Conservation (phyloP, 2,113 vertebrate species). For the Struthidea cinerea region DNA sequence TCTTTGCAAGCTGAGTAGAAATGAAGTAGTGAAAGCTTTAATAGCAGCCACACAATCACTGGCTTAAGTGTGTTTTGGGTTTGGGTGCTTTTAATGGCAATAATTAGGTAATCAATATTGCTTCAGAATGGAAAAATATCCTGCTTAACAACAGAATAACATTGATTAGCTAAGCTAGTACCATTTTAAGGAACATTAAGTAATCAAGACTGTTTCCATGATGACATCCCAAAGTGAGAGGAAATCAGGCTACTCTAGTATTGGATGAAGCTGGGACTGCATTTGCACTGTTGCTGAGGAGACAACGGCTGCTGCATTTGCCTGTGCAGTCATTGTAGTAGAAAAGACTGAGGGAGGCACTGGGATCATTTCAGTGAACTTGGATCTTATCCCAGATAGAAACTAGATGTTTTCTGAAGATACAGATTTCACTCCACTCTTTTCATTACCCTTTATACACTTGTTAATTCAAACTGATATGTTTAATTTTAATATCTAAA, state of each 20-base stretch:
- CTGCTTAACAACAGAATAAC: constrained; percentile 45
- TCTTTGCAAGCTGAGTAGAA: background rate
- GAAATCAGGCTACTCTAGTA: background rate
- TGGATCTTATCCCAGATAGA: background rate
- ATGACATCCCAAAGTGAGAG: constrained; percentile 2
- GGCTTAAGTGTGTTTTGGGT: background rate
- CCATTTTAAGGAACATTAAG: constrained; percentile 48
- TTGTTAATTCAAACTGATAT: background rate
- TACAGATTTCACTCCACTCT: background rate
- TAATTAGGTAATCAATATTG: constrained; percentile 54
- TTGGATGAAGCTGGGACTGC: background rate
- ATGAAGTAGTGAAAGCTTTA: background rate
- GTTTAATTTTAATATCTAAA: background rate
- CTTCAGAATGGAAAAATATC: constrained; percentile 55
- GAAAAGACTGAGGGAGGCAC: background rate
- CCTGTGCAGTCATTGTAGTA: background rate
- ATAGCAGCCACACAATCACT: background rate
- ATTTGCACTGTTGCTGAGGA: background rate
- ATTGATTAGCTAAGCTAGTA: constrained; percentile 44
- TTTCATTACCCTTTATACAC: background rate
- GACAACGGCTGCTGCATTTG: background rate
- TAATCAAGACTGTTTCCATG: constrained; percentile 26
- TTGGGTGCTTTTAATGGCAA: constrained; percentile 39
- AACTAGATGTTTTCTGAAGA: background rate
- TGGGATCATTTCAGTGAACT: background rate